A percentile compares a stretch with the other conserved stretches of the same genome.
Conservation (phyloP, 2,113 vertebrate species). For the Arizona elegans region DNA sequence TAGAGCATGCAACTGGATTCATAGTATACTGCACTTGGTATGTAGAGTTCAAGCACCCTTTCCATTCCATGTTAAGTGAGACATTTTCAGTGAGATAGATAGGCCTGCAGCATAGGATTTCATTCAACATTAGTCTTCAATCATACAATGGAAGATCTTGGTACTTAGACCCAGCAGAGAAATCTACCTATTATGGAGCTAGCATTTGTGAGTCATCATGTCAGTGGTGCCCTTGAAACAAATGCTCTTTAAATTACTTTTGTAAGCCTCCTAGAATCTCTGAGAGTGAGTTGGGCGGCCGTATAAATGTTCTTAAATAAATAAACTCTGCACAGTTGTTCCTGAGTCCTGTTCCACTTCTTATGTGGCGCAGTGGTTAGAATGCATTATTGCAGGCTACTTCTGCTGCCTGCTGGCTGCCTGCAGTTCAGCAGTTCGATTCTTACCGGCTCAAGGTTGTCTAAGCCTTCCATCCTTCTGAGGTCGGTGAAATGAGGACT, state of each 20-base stretch:
- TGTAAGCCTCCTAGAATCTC: background rate
- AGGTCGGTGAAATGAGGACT: no score
- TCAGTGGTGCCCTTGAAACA: background rate
- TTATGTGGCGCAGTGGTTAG: no score
- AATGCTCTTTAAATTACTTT: background rate
- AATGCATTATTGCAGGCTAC: no score
- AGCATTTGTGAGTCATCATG: background rate
- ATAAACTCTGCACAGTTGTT: background rate
- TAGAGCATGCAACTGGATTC: background rate
- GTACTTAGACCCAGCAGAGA: background rate
- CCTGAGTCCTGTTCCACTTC: background rate
- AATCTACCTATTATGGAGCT: background rate
- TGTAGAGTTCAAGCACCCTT: background rate
- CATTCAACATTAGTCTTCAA: background rate
- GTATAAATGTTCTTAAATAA: background rate
- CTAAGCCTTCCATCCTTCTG: no score
- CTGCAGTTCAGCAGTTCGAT: no score
- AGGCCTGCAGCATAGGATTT: background rate
- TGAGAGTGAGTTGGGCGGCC: background rate
- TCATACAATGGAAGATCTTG: background rate
- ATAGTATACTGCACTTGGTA: constrained; percentile 15
- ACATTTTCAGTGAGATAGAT: background rate
- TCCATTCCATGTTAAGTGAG: background rate
- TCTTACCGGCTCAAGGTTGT: no score
- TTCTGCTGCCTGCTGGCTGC: no score